Conservation (phyloP, 2,797 vertebrate genomes). For the Meda fulgida region DNA sequence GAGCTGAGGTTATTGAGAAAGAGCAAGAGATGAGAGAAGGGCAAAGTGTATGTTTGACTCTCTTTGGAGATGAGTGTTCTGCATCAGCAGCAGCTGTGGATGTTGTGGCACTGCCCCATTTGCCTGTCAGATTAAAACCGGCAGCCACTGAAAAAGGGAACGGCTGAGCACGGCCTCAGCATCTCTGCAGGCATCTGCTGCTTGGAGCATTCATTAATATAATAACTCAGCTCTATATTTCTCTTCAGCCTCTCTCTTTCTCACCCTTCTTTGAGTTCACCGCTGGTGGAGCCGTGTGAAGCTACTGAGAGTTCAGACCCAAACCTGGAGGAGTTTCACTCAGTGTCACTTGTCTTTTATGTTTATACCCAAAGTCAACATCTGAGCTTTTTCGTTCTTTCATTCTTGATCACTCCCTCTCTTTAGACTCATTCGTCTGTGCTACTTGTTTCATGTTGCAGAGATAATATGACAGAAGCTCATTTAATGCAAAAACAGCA, state of each 20-base stretch:
- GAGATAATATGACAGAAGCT: no score
- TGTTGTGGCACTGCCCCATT: constrained; percentile 60
- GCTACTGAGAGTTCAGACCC: constrained; percentile 28
- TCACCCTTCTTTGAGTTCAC: constrained; percentile 34
- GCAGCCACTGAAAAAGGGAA: constrained; percentile 51
- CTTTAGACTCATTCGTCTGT: constrained; percentile 13
- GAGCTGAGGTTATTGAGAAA: background rate
- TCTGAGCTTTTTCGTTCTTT: constrained; percentile 26
- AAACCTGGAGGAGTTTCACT: constrained; percentile 40
- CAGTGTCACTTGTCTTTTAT: constrained; percentile 35
- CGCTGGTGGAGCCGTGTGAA: constrained; percentile 9
- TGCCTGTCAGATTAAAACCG: constrained; percentile 64
- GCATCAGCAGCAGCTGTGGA: constrained; percentile 58
- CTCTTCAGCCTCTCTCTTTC: constrained; percentile 33
- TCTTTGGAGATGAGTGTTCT: constrained; percentile 8
- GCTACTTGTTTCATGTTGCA: background rate
- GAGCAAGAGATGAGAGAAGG: constrained; percentile 9
- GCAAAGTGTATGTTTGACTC: constrained; percentile 1
- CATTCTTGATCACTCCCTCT: constrained; percentile 13
- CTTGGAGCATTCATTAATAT: constrained; percentile 67
- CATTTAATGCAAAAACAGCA: no score
- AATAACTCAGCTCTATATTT: constrained; percentile 60
- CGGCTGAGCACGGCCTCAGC: constrained; percentile 45
- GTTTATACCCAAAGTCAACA: constrained; percentile 45
- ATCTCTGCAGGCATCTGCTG: constrained; percentile 47